Evolutionary conservation across 2,113 vertebrate species (phyloP).

Genomic region (Carlito syrichta): DNA sequence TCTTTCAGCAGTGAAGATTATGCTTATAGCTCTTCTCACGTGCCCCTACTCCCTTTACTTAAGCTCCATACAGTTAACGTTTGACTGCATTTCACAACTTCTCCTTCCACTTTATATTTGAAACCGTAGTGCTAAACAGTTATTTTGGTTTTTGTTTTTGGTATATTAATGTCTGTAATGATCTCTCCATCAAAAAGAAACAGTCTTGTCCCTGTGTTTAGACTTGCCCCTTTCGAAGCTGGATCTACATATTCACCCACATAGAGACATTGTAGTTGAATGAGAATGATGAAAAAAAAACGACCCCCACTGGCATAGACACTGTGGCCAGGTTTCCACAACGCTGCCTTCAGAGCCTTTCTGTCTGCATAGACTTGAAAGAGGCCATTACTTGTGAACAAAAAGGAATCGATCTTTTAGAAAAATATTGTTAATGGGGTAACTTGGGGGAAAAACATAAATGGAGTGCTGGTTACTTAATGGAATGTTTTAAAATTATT

Average conservation of each 20-base stretch:
- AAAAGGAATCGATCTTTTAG: constrained; percentile 52
- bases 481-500: constrained; percentile 10
- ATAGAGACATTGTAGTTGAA: constrained; percentile 78
- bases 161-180: constrained; percentile 81
- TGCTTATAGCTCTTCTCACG: constrained; percentile 60
- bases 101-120: constrained; percentile 78
- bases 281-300: constrained; percentile 78
- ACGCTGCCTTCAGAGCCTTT: constrained; percentile 69
- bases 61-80: constrained; percentile 72
- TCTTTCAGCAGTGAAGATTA: constrained; percentile 84
- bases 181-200: constrained; percentile 79
- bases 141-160: constrained; percentile 45
- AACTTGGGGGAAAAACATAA: constrained; percentile 27
- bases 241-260: constrained; percentile 70
- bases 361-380: constrained; percentile 78
- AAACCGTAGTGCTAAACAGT: constrained; percentile 73
- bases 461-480: neutral
- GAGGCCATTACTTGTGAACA: constrained; percentile 72
- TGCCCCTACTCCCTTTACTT: constrained; percentile 47
- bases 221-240: constrained; percentile 71
- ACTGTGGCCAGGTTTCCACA: constrained; percentile 77
- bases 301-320: constrained; percentile 74
- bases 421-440: constrained; percentile 42
- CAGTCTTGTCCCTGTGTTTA: constrained; percentile 74
- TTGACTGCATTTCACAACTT: constrained; percentile 80